Percentiles rank a stretch among this genome's conserved stretches.
These are phyloP conservation scores for Strigamia transsilvanica DNA, from an alignment of 2,888 invertebrate species.

Conservation along the genomic window DNA sequence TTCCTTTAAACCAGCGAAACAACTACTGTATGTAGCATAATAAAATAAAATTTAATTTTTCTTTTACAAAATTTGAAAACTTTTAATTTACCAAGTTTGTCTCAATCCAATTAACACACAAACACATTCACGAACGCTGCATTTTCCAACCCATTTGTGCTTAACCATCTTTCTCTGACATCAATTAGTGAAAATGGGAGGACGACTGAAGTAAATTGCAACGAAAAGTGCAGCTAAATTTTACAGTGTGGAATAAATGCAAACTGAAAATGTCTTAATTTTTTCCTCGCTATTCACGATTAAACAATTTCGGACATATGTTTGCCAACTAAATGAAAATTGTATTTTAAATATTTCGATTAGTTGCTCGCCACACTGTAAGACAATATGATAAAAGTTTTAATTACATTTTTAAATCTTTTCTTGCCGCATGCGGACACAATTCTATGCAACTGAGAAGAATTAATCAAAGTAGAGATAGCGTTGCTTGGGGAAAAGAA, in stretches of 20 bases:
- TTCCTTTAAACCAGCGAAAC: not conserved
- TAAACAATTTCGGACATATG: slow-evolving; percentile 36
- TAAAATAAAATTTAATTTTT: slow-evolving; percentile 7
- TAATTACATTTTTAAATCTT: slow-evolving; percentile 1
- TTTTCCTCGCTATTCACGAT: not conserved
- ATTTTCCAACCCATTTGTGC: slow-evolving; percentile 44
- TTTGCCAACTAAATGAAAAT: not conserved
- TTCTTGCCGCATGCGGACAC: not conserved
- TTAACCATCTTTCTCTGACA: slow-evolving; percentile 37
- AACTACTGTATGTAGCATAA: not conserved
- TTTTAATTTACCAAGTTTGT: slow-evolving; percentile 44
- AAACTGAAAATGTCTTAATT: slow-evolving; percentile 33
- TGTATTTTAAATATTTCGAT: slow-evolving; percentile 16
- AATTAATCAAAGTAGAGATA: slow-evolving; percentile 33
- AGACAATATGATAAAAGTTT: not conserved
- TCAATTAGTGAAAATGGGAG: slow-evolving; percentile 37
- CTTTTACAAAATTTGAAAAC: slow-evolving; percentile 23
- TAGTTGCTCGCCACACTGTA: not conserved
- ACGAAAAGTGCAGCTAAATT: slow-evolving; percentile 29
- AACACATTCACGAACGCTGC: slow-evolving; percentile 37
- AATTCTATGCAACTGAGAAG: slow-evolving; percentile 39
- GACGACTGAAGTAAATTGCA: slow-evolving; percentile 42
- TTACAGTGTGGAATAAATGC: slow-evolving; percentile 36
- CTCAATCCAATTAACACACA: slow-evolving; percentile 46
- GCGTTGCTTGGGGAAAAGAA: slow-evolving; percentile 27